Base-by-base conservation (phyloP, 2,888 invertebrate species). In the Carpatolechia fugitivella region DNA sequence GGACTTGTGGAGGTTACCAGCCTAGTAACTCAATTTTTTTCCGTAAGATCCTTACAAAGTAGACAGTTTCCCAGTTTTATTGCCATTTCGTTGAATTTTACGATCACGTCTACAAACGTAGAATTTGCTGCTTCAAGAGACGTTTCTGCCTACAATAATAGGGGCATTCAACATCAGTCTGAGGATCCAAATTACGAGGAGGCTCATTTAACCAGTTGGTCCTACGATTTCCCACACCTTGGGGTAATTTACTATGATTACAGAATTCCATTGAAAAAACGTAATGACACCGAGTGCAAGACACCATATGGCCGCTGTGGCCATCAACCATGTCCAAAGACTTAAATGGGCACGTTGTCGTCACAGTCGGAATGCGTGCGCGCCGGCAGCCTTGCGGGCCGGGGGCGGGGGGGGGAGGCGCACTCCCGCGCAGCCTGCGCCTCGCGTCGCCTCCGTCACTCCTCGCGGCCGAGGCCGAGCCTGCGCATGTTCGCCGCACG, bases 261-360 rank as follows among this genome's bases (percentile, higher is more conserved):
- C 70, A 65, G 72, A 76, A 75, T 77, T 76, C 78, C 81, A 76
- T 79, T 78, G 78, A 79, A 81, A 79, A 72, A 76, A 69, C 66
- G 65, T 78, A 82, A 81, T 81, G 72, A 69, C 69, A 63, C 65
- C 56, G 69, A 74, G 73, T 72, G 72, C 74, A 78, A 74, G 80
- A 73, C 75, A 78, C 89, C 89, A 89, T 89, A 90, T 90, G 89
- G 89, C 78, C 74, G 78, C 68, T 68, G 77, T 78, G 82, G 71
- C 85, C 84, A 76, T 78, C 84, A 79, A 81, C 87, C 86, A 82
- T 88, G 80, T 87, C 86, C 84, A 82, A 85, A 85, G 84, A 86
- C 89, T 80, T 88, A 90, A 89, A 90, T 89, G 89, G 89, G 86
- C 86, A 88, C 74, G 80, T 79, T 84, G 83, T 87, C 86, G 86